phyloP scores from a whole-genome alignment of 2,797 vertebrate genomes.

The Hoplostethus atlanticus region DNA sequence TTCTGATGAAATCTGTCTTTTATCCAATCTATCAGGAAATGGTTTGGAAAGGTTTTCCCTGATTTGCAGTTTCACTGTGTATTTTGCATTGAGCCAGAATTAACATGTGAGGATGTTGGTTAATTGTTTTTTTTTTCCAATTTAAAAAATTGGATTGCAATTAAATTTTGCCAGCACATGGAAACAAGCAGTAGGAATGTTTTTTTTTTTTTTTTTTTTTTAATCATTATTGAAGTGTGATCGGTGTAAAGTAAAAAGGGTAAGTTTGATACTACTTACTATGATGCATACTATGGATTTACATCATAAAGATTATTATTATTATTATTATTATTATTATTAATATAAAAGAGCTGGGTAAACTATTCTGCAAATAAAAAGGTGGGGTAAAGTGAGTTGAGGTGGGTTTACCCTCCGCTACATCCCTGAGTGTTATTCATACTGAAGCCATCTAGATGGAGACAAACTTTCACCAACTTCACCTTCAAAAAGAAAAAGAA shows the following conservation, averaged over 20 bases:
- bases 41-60: not conserved
- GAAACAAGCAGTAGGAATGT: not conserved
- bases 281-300: no score
- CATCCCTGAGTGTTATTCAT: constrained; percentile 26
- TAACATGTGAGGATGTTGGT: no score
- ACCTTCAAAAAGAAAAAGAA: not conserved
- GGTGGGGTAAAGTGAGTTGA: not conserved
- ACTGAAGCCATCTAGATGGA: constrained; percentile 45
- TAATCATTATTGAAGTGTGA: not conserved
- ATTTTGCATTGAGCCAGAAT: no score
- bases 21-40: not conserved
- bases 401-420: not conserved
- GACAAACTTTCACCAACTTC: constrained; percentile 34
- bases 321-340: no score
- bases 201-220: not conserved
- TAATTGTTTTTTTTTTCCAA: no score
- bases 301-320: no score
- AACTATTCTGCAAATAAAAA: not conserved
- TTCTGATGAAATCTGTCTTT: not conserved
- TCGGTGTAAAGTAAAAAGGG: no score
- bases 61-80: not conserved
- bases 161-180: not conserved
- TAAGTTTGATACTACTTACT: no score
- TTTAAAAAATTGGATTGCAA: not conserved
- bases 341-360: no score